Conservation (phyloP, 2,113 vertebrate species). For the Callipepla squamata region DNA sequence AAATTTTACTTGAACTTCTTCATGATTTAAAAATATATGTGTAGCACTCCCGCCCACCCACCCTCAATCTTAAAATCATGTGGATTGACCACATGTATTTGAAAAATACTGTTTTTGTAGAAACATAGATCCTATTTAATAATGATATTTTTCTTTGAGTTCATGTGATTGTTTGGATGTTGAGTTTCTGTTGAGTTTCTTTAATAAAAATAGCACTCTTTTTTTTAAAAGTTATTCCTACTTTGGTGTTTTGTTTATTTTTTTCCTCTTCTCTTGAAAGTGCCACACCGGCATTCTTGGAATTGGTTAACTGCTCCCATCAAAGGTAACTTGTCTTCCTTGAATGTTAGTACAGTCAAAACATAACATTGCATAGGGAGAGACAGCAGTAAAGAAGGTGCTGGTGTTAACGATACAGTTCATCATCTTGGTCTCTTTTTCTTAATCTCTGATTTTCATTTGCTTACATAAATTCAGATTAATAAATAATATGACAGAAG, state of each 20-base stretch:
- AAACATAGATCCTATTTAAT: background rate
- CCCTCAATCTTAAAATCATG: background rate
- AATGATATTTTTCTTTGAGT: background rate
- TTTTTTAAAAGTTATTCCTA: background rate
- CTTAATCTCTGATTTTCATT: background rate
- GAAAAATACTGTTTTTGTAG: background rate
- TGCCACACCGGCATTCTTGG: background rate
- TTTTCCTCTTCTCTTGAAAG: background rate
- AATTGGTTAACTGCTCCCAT: background rate
- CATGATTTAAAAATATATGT: background rate
- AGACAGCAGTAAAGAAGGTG: background rate
- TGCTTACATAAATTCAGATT: background rate
- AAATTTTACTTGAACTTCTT: background rate
- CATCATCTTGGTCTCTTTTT: background rate
- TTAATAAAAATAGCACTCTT: background rate
- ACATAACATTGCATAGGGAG: background rate
- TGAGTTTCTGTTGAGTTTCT: background rate
- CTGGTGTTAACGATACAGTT: background rate
- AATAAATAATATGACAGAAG: background rate
- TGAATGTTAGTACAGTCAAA: background rate
- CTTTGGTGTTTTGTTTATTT: background rate
- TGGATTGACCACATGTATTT: background rate
- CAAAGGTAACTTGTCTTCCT: background rate
- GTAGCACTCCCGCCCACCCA: background rate
- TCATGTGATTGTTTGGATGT: background rate